Evolutionary conservation across 2,888 invertebrate species (phyloP).

Genomic region (Drosophila cyrtoloma): DNA sequence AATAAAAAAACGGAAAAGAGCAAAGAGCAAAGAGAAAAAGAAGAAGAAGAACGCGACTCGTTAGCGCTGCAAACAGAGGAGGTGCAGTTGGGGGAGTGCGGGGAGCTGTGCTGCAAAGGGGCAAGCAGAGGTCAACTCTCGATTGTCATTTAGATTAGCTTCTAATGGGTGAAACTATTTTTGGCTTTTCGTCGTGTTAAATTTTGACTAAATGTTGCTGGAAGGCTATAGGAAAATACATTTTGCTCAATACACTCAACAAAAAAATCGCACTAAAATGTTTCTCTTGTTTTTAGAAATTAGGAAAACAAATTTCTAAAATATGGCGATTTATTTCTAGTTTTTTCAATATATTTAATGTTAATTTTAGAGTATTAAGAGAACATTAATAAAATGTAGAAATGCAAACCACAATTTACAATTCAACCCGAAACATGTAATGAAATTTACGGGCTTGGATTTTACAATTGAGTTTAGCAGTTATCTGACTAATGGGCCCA

Average conservation of each 20-base stretch:
- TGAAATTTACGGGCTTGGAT: too few relatives aligned
- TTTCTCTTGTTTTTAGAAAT: too few relatives aligned
- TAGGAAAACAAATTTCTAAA: too few relatives aligned
- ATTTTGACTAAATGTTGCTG: not conserved
- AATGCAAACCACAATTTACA: too few relatives aligned
- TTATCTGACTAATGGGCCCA: not conserved
- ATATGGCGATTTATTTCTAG: too few relatives aligned
- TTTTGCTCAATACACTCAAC: not conserved
- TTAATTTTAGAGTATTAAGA: too few relatives aligned
- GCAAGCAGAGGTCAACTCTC: constrained; percentile 1
- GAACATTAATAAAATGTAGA: too few relatives aligned
- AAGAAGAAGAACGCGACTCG: constrained; percentile 39
- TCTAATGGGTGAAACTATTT: constrained; percentile 33
- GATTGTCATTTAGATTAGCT: constrained; percentile 68
- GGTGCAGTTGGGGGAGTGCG: not conserved
- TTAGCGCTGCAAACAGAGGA: constrained; percentile 42
- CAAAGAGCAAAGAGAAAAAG: not conserved
- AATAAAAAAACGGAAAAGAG: constrained; percentile 3
- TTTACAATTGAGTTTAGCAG: not conserved
- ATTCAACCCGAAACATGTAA: too few relatives aligned
- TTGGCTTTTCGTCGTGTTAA: not conserved
- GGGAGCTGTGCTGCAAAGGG: not conserved
- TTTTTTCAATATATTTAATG: too few relatives aligned
- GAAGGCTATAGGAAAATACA: too few relatives aligned
- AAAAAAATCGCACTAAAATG: too few relatives aligned